phyloP scores from a whole-genome alignment of 2,888 invertebrate species.

The Mesochorus sp. region DNA sequence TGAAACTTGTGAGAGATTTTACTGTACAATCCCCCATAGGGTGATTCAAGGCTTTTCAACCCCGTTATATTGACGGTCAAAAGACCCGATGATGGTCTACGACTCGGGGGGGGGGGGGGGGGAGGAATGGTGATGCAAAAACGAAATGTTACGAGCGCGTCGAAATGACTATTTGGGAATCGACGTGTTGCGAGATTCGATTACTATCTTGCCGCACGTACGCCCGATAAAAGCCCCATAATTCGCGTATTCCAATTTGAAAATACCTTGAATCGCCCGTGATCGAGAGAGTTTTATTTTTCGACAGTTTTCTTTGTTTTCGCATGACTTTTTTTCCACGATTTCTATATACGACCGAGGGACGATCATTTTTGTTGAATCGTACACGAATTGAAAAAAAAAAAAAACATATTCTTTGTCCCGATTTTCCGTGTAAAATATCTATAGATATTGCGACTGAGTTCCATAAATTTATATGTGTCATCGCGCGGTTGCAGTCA shows the following conservation, averaged over 20 bases:
- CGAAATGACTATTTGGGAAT: constrained; percentile 26
- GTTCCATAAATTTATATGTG: background rate
- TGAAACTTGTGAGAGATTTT: too few species aligned
- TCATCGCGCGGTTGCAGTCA: background rate
- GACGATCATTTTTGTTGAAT: too few species aligned
- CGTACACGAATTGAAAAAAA: too few species aligned
- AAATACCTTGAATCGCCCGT: background rate
- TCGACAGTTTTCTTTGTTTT: background rate
- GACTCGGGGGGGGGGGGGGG: too few species aligned
- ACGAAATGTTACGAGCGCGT: constrained; percentile 22
- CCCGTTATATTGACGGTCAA: background rate
- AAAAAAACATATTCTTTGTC: too few species aligned
- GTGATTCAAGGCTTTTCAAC: background rate
- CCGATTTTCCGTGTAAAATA: too few species aligned
- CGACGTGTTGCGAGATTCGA: too few species aligned
- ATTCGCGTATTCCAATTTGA: constrained; percentile 17
- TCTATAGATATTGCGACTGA: background rate
- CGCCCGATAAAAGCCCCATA: constrained; percentile 7
- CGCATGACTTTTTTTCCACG: too few species aligned
- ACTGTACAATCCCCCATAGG: too few species aligned
- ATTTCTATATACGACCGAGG: too few species aligned
- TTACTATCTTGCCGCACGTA: background rate
- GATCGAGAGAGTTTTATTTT: background rate
- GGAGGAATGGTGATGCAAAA: constrained; percentile 6
- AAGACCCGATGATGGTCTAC: background rate